Evolutionary conservation across 2,888 invertebrate species (phyloP).

Genomic region (Heliconius ismenius): DNA sequence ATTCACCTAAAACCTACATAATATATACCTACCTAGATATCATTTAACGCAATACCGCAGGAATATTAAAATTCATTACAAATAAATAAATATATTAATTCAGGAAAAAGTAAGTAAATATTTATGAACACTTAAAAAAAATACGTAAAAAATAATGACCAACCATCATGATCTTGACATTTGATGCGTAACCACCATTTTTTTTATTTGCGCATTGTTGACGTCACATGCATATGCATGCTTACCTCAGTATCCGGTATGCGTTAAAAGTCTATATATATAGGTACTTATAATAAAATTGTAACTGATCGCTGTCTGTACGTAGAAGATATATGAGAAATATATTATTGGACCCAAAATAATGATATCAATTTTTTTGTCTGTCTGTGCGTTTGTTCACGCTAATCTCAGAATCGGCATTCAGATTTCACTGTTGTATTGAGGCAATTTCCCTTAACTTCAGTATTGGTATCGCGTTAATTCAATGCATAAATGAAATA

Average conservation of each 20-base stretch:
- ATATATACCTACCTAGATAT: not conserved
- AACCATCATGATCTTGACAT: slow-evolving; percentile 1
- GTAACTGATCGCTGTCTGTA: no score
- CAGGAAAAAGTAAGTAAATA: not conserved
- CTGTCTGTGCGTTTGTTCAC: no score
- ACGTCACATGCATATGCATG: slow-evolving; percentile 21
- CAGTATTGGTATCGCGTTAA: no score
- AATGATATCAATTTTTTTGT: no score
- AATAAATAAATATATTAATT: slow-evolving; percentile 1
- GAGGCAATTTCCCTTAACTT: no score
- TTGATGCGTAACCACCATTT: not conserved
- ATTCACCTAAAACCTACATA: not conserved
- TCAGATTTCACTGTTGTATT: no score
- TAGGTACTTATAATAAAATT: no score
- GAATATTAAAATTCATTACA: not conserved
- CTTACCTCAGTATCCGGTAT: slow-evolving; percentile 2
- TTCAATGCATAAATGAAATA: no score
- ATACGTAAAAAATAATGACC: not conserved
- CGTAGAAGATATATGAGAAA: no score
- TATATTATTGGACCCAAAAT: no score
- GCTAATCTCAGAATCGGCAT: no score
- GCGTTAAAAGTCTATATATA: slow-evolving; percentile 7
- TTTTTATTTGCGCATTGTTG: slow-evolving; percentile 6
- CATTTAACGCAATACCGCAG: not conserved
- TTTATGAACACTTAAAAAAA: not conserved